Percentiles rank a stretch among this genome's conserved stretches.
Conservation (phyloP, 2,113 vertebrate species). For the Neotragus moschatus region DNA sequence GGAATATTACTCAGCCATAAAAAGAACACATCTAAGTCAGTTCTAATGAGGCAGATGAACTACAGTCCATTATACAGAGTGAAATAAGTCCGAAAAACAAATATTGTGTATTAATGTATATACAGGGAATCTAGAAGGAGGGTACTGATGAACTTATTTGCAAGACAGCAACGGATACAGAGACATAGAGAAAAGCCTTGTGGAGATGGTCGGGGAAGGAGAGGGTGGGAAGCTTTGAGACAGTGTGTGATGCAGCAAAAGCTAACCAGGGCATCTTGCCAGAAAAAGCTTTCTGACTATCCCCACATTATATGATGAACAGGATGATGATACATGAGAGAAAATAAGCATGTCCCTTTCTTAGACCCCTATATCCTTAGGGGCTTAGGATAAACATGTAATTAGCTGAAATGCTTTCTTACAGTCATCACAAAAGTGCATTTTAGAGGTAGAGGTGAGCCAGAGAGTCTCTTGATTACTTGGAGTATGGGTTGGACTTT, state of each 20-base stretch:
- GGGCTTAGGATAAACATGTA: neutral
- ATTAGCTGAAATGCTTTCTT: neutral
- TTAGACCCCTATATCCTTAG: neutral
- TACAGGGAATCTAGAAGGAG: neutral
- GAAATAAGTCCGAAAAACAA: neutral
- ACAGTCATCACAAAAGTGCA: neutral
- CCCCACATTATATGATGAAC: neutral
- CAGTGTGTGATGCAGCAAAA: neutral
- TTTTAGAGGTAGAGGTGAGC: neutral
- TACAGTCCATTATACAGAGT: neutral
- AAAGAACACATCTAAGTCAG: neutral
- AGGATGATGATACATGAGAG: neutral
- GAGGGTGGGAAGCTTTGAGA: neutral
- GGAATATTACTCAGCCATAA: neutral
- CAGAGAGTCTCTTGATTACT: neutral
- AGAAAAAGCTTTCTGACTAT: neutral
- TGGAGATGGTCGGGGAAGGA: neutral
- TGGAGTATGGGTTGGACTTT: neutral
- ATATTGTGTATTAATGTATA: neutral
- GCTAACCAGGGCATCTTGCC: neutral
- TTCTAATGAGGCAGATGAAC: neutral
- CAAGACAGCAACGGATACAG: neutral
- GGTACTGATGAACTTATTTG: neutral
- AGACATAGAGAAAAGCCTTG: neutral
- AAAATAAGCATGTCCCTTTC: neutral